A percentile compares a stretch with the other conserved stretches of the same genome.
phyloP scores from a whole-genome alignment of 2,888 invertebrate genomes.

The Saturnia pavonia region DNA sequence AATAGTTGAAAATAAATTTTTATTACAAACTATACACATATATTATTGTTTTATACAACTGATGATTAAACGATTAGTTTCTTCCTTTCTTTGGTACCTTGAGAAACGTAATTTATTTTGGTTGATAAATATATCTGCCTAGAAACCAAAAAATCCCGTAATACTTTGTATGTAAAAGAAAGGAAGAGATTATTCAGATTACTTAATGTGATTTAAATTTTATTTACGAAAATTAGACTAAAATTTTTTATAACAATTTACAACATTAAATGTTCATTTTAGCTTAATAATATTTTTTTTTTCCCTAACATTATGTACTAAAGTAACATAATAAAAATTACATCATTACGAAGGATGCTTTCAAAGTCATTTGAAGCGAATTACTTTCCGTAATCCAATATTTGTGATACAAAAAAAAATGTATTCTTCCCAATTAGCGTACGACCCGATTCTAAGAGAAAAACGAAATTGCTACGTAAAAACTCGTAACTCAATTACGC shows the following conservation, averaged over 20 bases:
- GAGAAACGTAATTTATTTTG: background rate
- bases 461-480: slow-evolving; percentile 80
- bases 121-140: background rate
- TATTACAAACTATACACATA: background rate
- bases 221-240: background rate
- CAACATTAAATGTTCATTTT: background rate
- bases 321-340: slow-evolving; percentile 25
- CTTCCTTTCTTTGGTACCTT: too few species aligned
- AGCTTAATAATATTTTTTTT: background rate
- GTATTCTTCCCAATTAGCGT: slow-evolving; percentile 74
- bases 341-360: slow-evolving; percentile 52
- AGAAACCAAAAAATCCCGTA: background rate
- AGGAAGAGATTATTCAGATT: background rate
- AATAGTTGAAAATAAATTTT: background rate
- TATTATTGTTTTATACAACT: too few species aligned
- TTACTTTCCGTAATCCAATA: slow-evolving; percentile 74
- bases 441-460: slow-evolving; percentile 76
- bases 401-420: slow-evolving; percentile 66
- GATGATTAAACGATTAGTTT: too few species aligned
- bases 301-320: background rate
- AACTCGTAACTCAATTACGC: slow-evolving; percentile 81
- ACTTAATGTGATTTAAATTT: background rate
- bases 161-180: background rate
- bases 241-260: background rate
- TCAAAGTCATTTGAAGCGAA: slow-evolving; percentile 70